phyloP scores from a whole-genome alignment of 2,113 vertebrate genomes.

The Oreochromis niloticus region DNA sequence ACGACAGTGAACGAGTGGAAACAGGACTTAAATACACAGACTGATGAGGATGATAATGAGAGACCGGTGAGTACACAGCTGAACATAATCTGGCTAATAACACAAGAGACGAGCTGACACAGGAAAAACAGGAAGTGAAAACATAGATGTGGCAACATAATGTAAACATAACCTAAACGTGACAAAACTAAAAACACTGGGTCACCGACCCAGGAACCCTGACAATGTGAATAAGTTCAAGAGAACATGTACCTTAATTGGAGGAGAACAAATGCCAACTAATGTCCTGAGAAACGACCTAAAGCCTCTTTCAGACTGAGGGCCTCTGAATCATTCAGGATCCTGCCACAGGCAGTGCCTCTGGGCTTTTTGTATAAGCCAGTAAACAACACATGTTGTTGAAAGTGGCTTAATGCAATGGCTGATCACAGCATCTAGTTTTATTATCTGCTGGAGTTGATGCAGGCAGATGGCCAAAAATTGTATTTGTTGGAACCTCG shows the following conservation, averaged over 20 bases:
- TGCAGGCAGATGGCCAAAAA: neutral
- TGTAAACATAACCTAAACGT: too few species aligned
- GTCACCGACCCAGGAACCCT: too few species aligned
- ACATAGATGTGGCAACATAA: too few species aligned
- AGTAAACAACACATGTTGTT: constrained; percentile 1
- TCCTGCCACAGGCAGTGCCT: neutral
- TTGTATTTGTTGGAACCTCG: neutral
- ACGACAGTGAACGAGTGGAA: too few species aligned
- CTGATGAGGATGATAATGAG: too few species aligned
- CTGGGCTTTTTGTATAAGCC: neutral
- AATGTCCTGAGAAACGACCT: neutral
- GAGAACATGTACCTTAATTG: neutral
- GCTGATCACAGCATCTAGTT: neutral
- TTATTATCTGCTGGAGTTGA: neutral
- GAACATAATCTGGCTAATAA: too few species aligned
- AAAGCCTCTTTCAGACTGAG: neutral
- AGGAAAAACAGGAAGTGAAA: too few species aligned
- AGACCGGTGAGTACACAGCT: too few species aligned
- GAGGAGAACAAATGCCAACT: neutral
- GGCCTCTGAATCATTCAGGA: neutral
- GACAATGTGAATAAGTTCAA: neutral
- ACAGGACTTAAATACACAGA: too few species aligned
- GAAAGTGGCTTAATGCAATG: neutral
- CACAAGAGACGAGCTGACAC: too few species aligned
- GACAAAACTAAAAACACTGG: too few species aligned